Evolutionary conservation across 1,140 invertebrate genomes (phyloP).

Genomic region (Colletes gigas): DNA sequence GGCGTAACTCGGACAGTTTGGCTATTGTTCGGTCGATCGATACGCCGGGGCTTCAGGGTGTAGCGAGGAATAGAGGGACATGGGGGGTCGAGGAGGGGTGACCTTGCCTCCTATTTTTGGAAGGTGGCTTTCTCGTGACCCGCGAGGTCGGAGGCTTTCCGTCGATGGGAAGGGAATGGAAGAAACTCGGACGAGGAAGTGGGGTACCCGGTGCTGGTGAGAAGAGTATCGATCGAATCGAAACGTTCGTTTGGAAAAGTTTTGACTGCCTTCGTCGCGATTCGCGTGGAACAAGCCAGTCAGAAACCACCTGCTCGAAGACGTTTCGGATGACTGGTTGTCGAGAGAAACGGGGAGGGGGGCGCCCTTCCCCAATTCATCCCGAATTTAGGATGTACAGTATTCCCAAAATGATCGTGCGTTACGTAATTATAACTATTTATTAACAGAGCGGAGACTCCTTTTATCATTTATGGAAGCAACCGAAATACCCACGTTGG

Average conservation of each 20-base stretch:
- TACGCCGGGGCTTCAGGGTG: constrained; percentile 44
- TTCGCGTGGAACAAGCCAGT: background rate
- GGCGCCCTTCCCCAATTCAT: too few species aligned
- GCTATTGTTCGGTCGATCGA: constrained; percentile 54
- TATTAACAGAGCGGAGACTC: too few species aligned
- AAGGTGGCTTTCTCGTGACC: constrained; percentile 50
- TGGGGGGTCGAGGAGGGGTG: constrained; percentile 26
- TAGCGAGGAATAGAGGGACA: constrained; percentile 12
- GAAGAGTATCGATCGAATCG: constrained; percentile 4
- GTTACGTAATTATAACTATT: too few species aligned
- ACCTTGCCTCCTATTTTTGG: constrained; percentile 65
- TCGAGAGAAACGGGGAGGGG: too few species aligned
- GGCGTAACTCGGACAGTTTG: constrained; percentile 6
- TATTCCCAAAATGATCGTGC: too few species aligned
- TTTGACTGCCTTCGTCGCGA: background rate
- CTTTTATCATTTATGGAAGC: too few species aligned
- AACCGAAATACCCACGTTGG: too few species aligned
- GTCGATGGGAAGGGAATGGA: background rate
- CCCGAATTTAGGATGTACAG: too few species aligned
- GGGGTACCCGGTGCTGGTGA: background rate
- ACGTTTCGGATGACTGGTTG: background rate
- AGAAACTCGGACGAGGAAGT: background rate
- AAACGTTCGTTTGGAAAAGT: background rate
- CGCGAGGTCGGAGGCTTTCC: background rate
- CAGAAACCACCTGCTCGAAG: constrained; percentile 7